phyloP scores from a whole-genome alignment of 2,888 invertebrate genomes.

The Smittia sp. region DNA sequence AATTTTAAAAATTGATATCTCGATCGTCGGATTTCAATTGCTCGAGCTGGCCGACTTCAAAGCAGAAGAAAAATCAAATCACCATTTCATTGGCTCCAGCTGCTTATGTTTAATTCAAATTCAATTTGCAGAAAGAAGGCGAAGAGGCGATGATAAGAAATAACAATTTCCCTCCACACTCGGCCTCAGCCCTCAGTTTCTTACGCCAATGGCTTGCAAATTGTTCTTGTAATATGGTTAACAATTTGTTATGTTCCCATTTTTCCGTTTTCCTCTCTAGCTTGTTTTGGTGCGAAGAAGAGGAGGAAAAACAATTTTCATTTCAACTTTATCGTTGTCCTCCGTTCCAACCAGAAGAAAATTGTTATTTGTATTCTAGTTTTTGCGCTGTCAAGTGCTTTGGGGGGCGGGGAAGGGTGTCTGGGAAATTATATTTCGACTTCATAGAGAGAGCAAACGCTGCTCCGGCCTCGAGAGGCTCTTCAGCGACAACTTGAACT shows the following conservation, averaged over 20 bases:
- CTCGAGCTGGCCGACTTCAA: not conserved
- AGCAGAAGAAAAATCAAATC: not conserved
- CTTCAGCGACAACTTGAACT: not conserved
- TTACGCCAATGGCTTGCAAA: conserved; percentile 5
- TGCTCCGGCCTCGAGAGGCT: too few relatives aligned
- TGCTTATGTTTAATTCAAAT: conserved; percentile 38
- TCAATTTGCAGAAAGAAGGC: conserved; percentile 29
- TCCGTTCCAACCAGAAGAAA: not conserved
- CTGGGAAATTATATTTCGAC: not conserved
- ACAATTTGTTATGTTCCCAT: not conserved
- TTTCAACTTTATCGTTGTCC: not conserved
- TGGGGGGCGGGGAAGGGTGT: too few relatives aligned
- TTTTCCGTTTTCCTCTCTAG: not conserved
- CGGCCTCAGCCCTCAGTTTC: not conserved
- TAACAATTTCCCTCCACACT: conserved; percentile 14
- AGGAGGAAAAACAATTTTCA: conserved; percentile 23
- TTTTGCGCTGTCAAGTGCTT: not conserved
- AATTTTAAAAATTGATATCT: conserved; percentile 24
- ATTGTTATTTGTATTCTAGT: conserved; percentile 4
- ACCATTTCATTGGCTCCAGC: conserved; percentile 11
- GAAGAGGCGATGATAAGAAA: conserved; percentile 35
- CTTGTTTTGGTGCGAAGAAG: not conserved
- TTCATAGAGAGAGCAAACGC: not conserved
- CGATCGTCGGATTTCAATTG: not conserved
- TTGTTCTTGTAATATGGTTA: conserved; percentile 26